A percentile compares a stretch with the other conserved stretches of the same genome.
Evolutionary conservation across 2,113 vertebrate genomes (phyloP).

Genomic region (Phalacrocorax carbo): DNA sequence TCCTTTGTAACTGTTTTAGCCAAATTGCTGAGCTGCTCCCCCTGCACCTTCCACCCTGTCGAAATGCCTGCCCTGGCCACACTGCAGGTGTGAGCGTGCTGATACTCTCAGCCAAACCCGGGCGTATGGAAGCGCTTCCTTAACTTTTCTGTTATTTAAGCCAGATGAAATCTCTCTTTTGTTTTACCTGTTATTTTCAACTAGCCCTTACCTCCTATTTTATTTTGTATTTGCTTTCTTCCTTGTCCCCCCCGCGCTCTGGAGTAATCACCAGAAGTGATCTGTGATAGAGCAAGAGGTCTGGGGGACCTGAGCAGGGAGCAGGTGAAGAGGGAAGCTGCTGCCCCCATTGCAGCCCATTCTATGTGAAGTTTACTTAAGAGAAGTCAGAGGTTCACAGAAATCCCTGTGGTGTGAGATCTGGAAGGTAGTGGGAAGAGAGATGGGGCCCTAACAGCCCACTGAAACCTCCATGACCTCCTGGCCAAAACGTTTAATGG

Average conservation of each 20-base stretch:
- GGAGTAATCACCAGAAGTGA: not conserved
- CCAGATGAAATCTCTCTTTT: not conserved
- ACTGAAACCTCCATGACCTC: not conserved
- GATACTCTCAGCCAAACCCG: not conserved
- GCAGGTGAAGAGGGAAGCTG: not conserved
- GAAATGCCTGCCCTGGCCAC: not conserved
- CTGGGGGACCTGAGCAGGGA: not conserved
- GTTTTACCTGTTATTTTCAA: not conserved
- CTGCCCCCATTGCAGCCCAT: not conserved
- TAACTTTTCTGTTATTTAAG: not conserved
- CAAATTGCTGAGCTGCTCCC: not conserved
- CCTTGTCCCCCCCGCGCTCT: accelerated
- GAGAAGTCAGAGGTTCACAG: not conserved
- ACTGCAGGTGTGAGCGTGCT: not conserved
- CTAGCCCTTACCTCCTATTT: not conserved
- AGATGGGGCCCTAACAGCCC: not conserved
- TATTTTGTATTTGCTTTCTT: not conserved
- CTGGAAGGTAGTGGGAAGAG: not conserved
- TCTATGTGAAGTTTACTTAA: not conserved
- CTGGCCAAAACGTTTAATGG: not conserved
- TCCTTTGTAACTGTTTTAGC: not conserved
- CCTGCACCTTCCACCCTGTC: not conserved
- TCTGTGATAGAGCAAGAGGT: not conserved
- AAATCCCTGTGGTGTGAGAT: not conserved
- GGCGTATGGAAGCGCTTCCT: not conserved